Evolutionary conservation across 2,888 invertebrate genomes (phyloP).

Genomic region (Tetragnatha montana): DNA sequence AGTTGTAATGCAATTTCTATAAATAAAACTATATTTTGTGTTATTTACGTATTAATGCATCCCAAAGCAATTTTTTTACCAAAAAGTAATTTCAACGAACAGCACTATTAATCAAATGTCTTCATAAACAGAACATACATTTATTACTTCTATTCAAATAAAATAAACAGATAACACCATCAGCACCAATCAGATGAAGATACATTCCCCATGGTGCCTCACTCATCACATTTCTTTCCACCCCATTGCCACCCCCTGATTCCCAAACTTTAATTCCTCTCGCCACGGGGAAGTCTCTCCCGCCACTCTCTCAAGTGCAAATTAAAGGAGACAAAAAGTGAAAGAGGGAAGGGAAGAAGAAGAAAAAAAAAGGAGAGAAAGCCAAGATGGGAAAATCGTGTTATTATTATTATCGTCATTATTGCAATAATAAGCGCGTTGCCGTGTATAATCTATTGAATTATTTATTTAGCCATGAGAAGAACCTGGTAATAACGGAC

Average conservation of each 20-base stretch:
- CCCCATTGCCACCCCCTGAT: slow-evolving; percentile 14
- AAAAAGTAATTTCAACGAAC: too few relatives aligned
- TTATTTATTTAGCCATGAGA: slow-evolving; percentile 60
- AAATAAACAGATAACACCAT: background rate
- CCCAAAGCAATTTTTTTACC: too few relatives aligned
- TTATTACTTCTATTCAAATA: too few relatives aligned
- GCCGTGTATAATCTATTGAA: slow-evolving; percentile 56
- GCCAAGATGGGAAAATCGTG: slow-evolving; percentile 32
- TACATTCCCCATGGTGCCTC: slow-evolving; percentile 2
- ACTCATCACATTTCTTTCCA: slow-evolving; percentile 4
- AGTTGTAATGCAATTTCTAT: background rate
- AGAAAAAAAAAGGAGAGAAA: background rate
- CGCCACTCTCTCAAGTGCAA: slow-evolving; percentile 38
- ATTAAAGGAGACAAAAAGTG: slow-evolving; percentile 41
- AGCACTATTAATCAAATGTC: too few relatives aligned
- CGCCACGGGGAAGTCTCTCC: slow-evolving; percentile 18
- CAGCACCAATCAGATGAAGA: background rate
- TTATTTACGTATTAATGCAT: background rate
- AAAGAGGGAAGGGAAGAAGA: background rate
- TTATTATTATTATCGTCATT: slow-evolving; percentile 50
- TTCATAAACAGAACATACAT: too few relatives aligned
- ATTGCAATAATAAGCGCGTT: slow-evolving; percentile 43
- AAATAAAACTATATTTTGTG: background rate
- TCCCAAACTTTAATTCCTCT: slow-evolving; percentile 40
- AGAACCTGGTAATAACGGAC: background rate